These are phyloP conservation scores for Pardalotus punctatus DNA, from an alignment of 2,113 vertebrate genomes.

Conservation along the genomic window DNA sequence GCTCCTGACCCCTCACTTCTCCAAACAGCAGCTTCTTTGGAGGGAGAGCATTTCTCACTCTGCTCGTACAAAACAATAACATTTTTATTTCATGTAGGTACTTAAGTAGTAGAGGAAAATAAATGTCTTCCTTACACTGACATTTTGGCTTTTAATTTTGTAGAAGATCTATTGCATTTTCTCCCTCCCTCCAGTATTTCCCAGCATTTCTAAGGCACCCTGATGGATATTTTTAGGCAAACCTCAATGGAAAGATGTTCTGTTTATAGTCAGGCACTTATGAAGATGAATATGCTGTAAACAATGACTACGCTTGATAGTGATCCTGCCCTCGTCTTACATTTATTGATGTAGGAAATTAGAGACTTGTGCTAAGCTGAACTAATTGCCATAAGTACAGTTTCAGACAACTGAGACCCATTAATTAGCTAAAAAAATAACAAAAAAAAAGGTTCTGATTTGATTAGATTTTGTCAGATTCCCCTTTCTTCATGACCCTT, in stretches of 20 bases:
- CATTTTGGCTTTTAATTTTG: not conserved
- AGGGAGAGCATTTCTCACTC: not conserved
- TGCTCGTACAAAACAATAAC: not conserved
- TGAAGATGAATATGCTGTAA: conserved; percentile 57
- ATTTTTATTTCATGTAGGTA: not conserved
- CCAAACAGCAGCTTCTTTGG: not conserved
- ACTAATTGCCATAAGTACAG: conserved; percentile 10
- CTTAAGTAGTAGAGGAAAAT: not conserved
- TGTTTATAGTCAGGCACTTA: conserved; percentile 28
- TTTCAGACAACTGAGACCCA: not conserved
- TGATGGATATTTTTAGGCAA: conserved; percentile 30
- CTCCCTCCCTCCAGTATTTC: not conserved
- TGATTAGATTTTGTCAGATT: not conserved
- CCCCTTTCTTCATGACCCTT: not conserved
- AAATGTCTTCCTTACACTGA: not conserved
- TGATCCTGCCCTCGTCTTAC: not conserved
- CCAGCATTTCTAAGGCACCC: not conserved
- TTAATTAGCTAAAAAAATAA: conserved; percentile 26
- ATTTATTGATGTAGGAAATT: conserved; percentile 58
- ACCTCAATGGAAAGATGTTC: conserved; percentile 1
- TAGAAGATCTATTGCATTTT: not conserved
- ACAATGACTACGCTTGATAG: not conserved
- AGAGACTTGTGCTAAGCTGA: conserved; percentile 28
- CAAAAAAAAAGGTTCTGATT: not conserved
- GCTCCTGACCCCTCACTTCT: not conserved